Evolutionary conservation across 2,113 vertebrate species (phyloP).

Genomic region (Cinclus mexicanus): DNA sequence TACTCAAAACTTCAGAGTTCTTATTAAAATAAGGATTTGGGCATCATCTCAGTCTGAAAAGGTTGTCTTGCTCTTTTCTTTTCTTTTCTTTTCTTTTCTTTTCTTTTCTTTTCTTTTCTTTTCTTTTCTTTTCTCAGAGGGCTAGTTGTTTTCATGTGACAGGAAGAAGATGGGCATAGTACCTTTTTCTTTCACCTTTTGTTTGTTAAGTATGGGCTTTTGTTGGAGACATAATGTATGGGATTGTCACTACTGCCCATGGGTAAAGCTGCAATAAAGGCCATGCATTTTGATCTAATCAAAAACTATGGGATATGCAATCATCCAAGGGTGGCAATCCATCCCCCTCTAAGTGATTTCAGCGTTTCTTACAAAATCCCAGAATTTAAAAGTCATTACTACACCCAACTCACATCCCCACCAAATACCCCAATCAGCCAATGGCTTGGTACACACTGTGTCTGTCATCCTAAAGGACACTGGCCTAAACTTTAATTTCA

Average conservation of each 20-base stretch:
- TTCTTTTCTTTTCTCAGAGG: not conserved
- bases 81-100: too few relatives aligned
- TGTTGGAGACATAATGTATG: not conserved
- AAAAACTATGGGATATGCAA: not conserved
- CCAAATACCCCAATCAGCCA: fast-evolving
- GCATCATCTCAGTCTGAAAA: not conserved
- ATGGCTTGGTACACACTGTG: not conserved
- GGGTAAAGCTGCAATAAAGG: not conserved
- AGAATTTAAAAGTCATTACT: not conserved
- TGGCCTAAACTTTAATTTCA: not conserved
- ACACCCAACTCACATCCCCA: not conserved
- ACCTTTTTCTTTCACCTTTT: not conserved
- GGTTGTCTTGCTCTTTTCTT: too few relatives aligned
- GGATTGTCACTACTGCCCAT: not conserved
- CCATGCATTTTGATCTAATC: not conserved
- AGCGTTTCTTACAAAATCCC: not conserved
- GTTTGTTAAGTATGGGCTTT: not conserved
- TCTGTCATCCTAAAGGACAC: not conserved
- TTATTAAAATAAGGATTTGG: not conserved
- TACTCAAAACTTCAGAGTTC: not conserved
- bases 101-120: too few relatives aligned
- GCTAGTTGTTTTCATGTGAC: not conserved
- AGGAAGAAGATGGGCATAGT: not conserved
- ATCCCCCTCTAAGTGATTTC: not conserved
- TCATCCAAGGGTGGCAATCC: not conserved